Conservation (phyloP, 2,113 vertebrate species). For the Halcyon senegalensis region DNA sequence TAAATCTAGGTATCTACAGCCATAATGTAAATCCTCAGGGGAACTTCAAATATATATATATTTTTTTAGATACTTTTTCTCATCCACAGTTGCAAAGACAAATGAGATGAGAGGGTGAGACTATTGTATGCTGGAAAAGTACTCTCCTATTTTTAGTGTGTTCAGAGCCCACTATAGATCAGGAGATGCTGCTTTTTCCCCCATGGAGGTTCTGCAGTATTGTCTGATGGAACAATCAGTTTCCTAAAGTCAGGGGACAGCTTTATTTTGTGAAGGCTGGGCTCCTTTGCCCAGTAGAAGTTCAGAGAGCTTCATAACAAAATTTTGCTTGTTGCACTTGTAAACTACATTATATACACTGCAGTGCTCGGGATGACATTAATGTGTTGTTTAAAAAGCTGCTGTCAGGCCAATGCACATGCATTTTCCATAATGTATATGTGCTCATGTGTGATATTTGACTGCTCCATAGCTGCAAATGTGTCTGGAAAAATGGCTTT, state of each 20-base stretch:
- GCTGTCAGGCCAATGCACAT: conserved; percentile 22
- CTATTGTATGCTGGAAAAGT: background rate
- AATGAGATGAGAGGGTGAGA: background rate
- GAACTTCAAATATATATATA: background rate
- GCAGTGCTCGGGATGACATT: conserved; percentile 1
- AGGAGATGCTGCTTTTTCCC: background rate
- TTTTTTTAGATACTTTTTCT: background rate
- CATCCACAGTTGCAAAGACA: background rate
- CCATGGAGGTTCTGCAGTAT: background rate
- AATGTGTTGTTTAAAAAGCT: conserved; percentile 49
- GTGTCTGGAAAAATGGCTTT: conserved; percentile 42
- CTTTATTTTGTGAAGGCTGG: background rate
- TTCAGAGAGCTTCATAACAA: background rate
- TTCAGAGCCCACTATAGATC: background rate
- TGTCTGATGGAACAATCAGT: background rate
- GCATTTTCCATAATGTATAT: conserved; percentile 43
- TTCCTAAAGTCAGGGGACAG: background rate
- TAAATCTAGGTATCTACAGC: background rate
- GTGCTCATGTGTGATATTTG: conserved; percentile 51
- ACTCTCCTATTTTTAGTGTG: background rate
- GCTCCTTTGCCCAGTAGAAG: background rate
- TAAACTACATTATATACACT: conserved; percentile 4
- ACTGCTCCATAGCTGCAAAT: conserved; percentile 20
- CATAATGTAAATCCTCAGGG: background rate
- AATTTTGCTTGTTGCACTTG: background rate